phyloP scores from a whole-genome alignment of 2,797 vertebrate genomes.

The Psittacula echo region DNA sequence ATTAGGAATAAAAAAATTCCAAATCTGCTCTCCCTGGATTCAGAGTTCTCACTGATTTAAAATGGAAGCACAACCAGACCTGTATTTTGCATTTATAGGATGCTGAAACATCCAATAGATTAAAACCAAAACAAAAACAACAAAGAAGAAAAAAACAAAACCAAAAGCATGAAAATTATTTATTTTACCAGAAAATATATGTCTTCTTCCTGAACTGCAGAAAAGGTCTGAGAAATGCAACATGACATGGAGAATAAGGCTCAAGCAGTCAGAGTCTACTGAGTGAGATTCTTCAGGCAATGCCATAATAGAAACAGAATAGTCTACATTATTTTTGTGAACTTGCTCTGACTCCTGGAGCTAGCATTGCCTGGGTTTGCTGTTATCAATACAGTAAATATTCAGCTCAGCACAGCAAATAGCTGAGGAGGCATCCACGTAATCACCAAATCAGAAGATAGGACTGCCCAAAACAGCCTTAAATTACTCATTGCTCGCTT shows the following conservation, averaged over 20 bases:
- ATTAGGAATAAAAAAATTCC: not conserved
- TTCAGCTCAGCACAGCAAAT: constrained; percentile 39
- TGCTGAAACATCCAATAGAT: not conserved
- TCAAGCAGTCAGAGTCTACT: not conserved
- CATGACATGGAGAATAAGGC: not conserved
- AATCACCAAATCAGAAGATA: constrained; percentile 46
- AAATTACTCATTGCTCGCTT: constrained; percentile 49
- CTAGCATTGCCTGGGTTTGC: not conserved
- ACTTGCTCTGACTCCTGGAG: not conserved
- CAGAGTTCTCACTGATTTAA: not conserved
- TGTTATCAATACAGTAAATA: constrained; percentile 17
- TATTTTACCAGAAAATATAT: not conserved
- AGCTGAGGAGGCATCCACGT: constrained; percentile 2
- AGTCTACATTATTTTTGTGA: constrained; percentile 19
- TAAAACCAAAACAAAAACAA: not conserved
- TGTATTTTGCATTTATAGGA: not conserved
- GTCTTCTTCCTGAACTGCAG: not conserved
- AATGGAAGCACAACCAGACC: not conserved
- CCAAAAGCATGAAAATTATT: not conserved
- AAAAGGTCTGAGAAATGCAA: not conserved
- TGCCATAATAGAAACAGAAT: not conserved
- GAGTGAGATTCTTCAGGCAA: constrained; percentile 1
- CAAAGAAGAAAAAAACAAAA: not conserved
- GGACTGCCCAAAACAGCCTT: constrained; percentile 45
- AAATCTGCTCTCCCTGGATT: not conserved